Evolutionary conservation across 2,797 vertebrate genomes (phyloP), one percentile per base, ranked within the genome.

Genomic region (Limosa lapponica): DNA sequence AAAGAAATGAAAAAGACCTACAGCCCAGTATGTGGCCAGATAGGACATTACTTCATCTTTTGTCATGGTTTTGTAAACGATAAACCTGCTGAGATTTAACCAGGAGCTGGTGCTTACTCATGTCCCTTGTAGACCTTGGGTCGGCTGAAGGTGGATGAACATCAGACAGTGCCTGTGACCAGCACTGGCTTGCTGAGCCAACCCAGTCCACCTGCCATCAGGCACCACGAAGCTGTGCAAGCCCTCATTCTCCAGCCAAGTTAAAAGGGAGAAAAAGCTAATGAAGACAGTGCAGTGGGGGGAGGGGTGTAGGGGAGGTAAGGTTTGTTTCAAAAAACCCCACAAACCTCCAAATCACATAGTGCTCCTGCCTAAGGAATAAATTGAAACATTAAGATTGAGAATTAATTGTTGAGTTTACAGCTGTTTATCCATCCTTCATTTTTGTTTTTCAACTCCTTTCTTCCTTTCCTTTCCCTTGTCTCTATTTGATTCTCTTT

Each of bases 181-280:
- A 67, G 73, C 69, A 74, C 65, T 13, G 6, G 43, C 69, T 64
- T 8, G 7, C 3, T 14, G 41, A 20, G 20, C 30, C 61, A 64
- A 30, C 39, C 39, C 20, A 8, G 32, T n/a, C 61, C 39, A 32
- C 30, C 10, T 32, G 30, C 61, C 5, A 0, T 1, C 3, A 3
- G 59, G 19, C 55, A 37, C 16, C 3, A 2, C 11, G 0, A 39
- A 49, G 51, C 83, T 13, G 5, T 19, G 28, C 58, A 7, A 61
- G 34, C 30, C 32, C 28, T 44, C 0, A 0, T 0, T 0, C 44
- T 44, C 41, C 0, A 1, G 43, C 37, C 44, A 43, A n/a, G 22
- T n/a, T 28, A 25, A 55, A 27, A 61, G 14, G 16, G 22, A 44
- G 48, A 58, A 87, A 87, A 65, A 77, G 3, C 43, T 39, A 9